Conservation (phyloP, 2,113 vertebrate genomes). For the Orcinus orca region DNA sequence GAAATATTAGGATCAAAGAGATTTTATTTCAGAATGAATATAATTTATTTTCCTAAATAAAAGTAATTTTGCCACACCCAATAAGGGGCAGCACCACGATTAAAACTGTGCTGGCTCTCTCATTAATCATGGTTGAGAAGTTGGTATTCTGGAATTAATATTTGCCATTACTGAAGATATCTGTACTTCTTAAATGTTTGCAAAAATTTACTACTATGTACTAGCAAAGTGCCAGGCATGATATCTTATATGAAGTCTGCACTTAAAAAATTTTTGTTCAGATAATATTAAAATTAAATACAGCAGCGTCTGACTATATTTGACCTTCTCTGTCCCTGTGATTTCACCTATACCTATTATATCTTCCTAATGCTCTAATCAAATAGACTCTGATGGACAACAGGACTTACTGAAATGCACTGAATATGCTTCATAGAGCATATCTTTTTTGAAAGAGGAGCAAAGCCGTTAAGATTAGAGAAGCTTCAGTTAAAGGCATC, state of each 20-base stretch:
- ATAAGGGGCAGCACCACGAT: not conserved
- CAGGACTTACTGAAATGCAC: slow-evolving; percentile 32
- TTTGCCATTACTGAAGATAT: not conserved
- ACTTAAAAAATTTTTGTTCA: slow-evolving; percentile 1
- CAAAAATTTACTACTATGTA: not conserved
- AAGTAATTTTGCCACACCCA: not conserved
- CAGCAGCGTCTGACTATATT: not conserved
- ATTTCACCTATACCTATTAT: not conserved
- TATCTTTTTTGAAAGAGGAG: slow-evolving; percentile 51
- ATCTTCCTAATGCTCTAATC: slow-evolving; percentile 15
- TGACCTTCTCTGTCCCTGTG: slow-evolving; percentile 35
- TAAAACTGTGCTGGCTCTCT: not conserved
- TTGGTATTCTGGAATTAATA: not conserved
- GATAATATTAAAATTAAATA: slow-evolving; percentile 14
- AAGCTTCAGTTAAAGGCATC: not conserved
- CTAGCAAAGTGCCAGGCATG: not conserved
- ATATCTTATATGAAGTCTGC: not conserved
- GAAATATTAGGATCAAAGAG: not conserved
- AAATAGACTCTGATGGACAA: slow-evolving; percentile 31
- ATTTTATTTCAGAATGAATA: not conserved
- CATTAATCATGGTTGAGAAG: not conserved
- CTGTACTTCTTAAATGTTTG: not conserved
- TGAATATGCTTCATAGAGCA: not conserved
- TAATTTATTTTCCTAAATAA: not conserved
- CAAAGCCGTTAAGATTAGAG: slow-evolving; percentile 41